phyloP scores from a whole-genome alignment of 2,113 vertebrate species.

The Delphinus delphis region DNA sequence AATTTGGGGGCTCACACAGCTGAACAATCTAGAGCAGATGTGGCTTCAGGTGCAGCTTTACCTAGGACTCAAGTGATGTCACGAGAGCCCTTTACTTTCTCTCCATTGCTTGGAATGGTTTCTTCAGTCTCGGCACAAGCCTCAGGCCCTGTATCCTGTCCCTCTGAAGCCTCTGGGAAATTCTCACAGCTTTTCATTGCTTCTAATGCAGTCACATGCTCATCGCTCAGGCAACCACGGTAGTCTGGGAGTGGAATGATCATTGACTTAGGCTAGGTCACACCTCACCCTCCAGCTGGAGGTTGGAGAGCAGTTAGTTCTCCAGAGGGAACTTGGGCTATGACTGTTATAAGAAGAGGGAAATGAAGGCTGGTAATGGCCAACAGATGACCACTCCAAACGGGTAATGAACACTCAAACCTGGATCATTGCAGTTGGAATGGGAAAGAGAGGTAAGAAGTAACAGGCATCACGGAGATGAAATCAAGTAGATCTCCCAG shows the following conservation, averaged over 20 bases:
- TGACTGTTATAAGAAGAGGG: constrained; percentile 2
- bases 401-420: neutral
- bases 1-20: neutral
- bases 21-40: neutral
- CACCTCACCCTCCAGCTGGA: neutral
- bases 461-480: neutral
- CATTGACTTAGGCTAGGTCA: neutral
- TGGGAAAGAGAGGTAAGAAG: neutral
- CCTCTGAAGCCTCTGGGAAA: neutral
- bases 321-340: neutral
- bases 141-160: neutral
- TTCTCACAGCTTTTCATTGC: neutral
- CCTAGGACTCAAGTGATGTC: neutral
- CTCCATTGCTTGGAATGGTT: neutral
- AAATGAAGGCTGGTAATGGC: constrained; percentile 2
- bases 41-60: neutral
- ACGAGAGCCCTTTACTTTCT: neutral
- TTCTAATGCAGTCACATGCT: neutral
- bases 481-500: neutral
- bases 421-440: neutral
- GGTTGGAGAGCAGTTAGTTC: neutral
- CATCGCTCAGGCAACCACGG: neutral
- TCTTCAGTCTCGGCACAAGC: neutral
- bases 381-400: constrained; percentile 44
- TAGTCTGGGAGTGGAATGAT: neutral